Conservation (phyloP, 64 coral and sea anemone species). For the Stichodactyla mertensii region DNA sequence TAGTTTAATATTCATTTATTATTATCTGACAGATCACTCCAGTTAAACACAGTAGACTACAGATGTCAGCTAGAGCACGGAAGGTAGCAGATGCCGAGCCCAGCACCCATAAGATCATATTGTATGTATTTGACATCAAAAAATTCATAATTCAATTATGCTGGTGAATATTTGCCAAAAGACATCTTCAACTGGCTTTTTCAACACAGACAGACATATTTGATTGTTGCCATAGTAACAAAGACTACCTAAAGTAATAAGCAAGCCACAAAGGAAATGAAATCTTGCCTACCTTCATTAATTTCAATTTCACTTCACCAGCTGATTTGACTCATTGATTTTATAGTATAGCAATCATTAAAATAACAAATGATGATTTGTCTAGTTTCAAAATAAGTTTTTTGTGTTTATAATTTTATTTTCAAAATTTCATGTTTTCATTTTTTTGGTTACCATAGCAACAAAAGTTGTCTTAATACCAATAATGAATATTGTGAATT, state of each 20-base stretch:
- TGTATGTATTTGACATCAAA: constrained; percentile 28
- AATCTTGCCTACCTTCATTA: no score
- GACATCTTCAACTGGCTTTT: not conserved
- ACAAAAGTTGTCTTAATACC: not conserved
- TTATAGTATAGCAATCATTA: no score
- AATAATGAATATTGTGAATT: not conserved
- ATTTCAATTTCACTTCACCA: no score
- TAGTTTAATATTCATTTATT: not conserved
- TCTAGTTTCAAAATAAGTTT: no score
- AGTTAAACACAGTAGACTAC: constrained; percentile 52
- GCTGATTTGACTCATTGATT: no score
- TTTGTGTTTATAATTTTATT: not conserved
- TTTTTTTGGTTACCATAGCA: constrained; percentile 1
- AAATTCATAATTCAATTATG: no score
- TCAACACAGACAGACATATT: not conserved
- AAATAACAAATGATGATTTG: no score
- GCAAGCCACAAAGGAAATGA: no score
- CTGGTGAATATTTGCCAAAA: no score
- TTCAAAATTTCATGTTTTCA: not conserved
- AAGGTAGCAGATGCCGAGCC: constrained; percentile 60
- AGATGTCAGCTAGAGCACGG: constrained; percentile 61
- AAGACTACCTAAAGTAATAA: not conserved
- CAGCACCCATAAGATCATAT: constrained; percentile 42
- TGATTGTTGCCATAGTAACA: not conserved
- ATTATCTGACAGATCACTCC: constrained; percentile 44